phyloP scores from a whole-genome alignment of 2,888 invertebrate genomes.

The Loripinus fragilis region DNA sequence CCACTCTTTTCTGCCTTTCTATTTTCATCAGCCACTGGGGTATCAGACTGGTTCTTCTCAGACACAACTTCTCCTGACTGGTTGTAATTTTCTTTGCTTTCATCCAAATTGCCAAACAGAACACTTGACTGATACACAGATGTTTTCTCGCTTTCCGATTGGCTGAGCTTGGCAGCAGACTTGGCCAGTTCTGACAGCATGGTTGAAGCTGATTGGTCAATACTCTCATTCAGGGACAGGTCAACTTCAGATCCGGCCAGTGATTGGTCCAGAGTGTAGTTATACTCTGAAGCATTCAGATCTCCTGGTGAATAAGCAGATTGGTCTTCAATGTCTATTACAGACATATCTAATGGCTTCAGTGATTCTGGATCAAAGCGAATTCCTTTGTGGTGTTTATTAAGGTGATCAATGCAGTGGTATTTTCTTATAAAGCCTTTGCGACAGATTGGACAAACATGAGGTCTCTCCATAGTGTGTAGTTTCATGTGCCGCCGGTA shows the following conservation, averaged over 20 bases:
- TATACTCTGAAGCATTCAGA: constrained; percentile 40
- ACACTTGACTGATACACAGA: not conserved
- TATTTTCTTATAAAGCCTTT: constrained; percentile 61
- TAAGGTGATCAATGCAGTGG: constrained; percentile 59
- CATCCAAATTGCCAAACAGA: constrained; percentile 11
- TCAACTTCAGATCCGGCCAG: constrained; percentile 41
- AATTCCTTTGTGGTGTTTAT: constrained; percentile 56
- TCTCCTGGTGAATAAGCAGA: constrained; percentile 27
- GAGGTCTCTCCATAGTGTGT: constrained; percentile 57
- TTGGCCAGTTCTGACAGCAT: constrained; percentile 57
- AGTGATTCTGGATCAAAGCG: constrained; percentile 53
- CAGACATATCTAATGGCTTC: constrained; percentile 38
- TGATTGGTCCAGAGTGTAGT: constrained; percentile 58
- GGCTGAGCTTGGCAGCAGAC: constrained; percentile 38
- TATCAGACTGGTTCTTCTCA: constrained; percentile 23
- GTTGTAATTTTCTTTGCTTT: constrained; percentile 16
- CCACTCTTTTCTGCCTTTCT: not conserved
- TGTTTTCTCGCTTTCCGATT: constrained; percentile 15
- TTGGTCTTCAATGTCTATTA: constrained; percentile 4
- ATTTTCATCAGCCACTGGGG: constrained; percentile 1
- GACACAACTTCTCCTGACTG: constrained; percentile 21
- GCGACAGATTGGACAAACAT: constrained; percentile 55
- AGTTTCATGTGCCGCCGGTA: constrained; percentile 60
- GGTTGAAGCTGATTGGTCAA: constrained; percentile 58
- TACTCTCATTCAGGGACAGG: constrained; percentile 36